Percentiles rank a stretch among this genome's conserved stretches.
Evolutionary conservation across 2,888 invertebrate species (phyloP).

Genomic region (Escarpia spicata): DNA sequence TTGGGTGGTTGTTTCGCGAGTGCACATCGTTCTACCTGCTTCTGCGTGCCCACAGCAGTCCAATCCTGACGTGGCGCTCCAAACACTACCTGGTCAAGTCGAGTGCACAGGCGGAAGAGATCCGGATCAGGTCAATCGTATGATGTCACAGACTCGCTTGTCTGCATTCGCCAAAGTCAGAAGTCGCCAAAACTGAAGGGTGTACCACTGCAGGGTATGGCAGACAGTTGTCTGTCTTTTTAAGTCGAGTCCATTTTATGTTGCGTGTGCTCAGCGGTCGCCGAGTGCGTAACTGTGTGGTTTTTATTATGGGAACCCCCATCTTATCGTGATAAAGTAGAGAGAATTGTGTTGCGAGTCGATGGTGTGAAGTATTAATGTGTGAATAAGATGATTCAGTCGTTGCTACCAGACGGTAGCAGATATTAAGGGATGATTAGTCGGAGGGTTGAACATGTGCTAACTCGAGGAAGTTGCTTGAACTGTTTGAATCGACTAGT

Average conservation of each 20-base stretch:
- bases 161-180: not conserved
- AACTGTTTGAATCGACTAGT: not conserved
- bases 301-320: not conserved
- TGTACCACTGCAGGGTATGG: not conserved
- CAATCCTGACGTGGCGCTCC: conserved; percentile 94
- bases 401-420: not conserved
- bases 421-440: conserved; percentile 4
- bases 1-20: conserved; percentile 95
- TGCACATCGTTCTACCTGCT: conserved; percentile 88
- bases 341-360: not conserved
- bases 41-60: conserved; percentile 84
- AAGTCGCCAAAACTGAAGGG: not conserved
- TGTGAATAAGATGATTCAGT: not conserved
- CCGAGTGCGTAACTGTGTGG: not conserved
- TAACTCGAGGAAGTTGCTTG: not conserved
- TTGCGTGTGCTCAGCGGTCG: not conserved
- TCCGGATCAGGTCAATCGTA: not conserved
- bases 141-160: not conserved
- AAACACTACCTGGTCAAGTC: conserved; percentile 61
- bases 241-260: not conserved
- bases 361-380: not conserved
- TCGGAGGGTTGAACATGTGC: not conserved
- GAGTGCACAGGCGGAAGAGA: not conserved
- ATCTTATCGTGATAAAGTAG: conserved; percentile 1
- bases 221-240: not conserved